Evolutionary conservation across 2,888 invertebrate species (phyloP), one percentile per base, ranked within the genome.

Genomic region (Meiosimyza decipiens): DNA sequence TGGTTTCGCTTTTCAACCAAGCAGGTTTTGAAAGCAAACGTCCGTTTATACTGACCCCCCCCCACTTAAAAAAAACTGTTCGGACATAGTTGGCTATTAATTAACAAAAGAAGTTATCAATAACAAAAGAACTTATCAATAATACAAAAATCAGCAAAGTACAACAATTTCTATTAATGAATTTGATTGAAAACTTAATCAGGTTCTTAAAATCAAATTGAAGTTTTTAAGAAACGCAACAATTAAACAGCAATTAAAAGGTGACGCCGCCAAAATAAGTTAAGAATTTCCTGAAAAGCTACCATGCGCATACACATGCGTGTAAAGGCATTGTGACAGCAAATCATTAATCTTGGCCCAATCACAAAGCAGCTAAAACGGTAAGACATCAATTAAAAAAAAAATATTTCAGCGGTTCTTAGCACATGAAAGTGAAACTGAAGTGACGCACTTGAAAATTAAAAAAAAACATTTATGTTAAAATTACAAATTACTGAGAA

Each of bases 271-370:
- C 40, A 40, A 40, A 40, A 6, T 9, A 40, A 40, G 7, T 3
- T 40, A 40, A 40, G 40, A 40, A 40, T 40, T 40, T 40, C 40
- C 40, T 40, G 40, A 40, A 40, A 40, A 40, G 40, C 40, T 40
- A 40, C 40, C 40, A 40, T 9, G 3, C 40, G 40, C 40, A 28
- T 28, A 28, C 28, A 9, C 9, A 9, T 15, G 18, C 18, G 22
- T n/a, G 55, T 11, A 11, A 28, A 28, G 28, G 28, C 11, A n/a
- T 18, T 16, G 16, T n/a, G 55, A 16, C 55, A 22, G 22, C n/a
- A 22, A 22, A 55, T 55, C 55, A 55, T 55, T 55, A 55, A 55
- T 55, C 55, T n/a, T n/a, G 18, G 55, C 55, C 55, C 18, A 55
- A 18, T 22, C 55, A 40, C 9, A 40, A 40, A 40, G 40, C 40